Base-by-base conservation (phyloP, 2,888 invertebrate genomes). In the Parnassius glacialis region DNA sequence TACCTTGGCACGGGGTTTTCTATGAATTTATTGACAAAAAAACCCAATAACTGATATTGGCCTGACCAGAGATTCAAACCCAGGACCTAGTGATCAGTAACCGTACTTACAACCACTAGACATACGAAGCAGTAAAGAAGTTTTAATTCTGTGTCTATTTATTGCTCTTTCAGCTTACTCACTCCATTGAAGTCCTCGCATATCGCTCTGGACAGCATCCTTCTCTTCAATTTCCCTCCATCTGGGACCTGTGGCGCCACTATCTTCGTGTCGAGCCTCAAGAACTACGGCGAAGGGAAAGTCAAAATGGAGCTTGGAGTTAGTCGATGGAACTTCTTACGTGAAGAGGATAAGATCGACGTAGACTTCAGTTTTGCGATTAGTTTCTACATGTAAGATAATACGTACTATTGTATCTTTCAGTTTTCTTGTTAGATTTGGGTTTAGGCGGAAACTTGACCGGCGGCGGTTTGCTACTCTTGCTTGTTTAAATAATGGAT, bases 181-280 rank as follows among this genome's bases (percentile, higher is more conserved):
- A 77, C 83, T 9, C 79, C 83, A 2, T 72, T 85, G 44, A 83
- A 83, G 20, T 84, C 85, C 0, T 77, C 83, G 1, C 69, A 82
- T 0, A 73, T 86, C 3, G 69, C 83, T 34, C 65, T 86, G 2
- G 86, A 86, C 69, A 80, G 74, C 11, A 72, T 87, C 2, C 75
- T 83, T 0, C 75, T 87, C 16, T 78, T 82, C 58, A 78, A 80
- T 1, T 80, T 82, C 0, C 86, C 85, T 0, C 81, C 84, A 0
- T 73, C 83, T 2, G 85, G 85, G 0, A 81, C 85, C 16, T 87
- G 87, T 47, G 84, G 85, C 0, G 74, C 85, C 11, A 81, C 85
- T 45, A 72, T 85, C 0, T 62, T 62, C 42, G 62, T 62, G 9
- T 62, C 62, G n/a, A 62, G 62, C 48, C 55, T 62, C 10, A 51